phyloP scores from a whole-genome alignment of 2,113 vertebrate species.

The Aramus guarauna region DNA sequence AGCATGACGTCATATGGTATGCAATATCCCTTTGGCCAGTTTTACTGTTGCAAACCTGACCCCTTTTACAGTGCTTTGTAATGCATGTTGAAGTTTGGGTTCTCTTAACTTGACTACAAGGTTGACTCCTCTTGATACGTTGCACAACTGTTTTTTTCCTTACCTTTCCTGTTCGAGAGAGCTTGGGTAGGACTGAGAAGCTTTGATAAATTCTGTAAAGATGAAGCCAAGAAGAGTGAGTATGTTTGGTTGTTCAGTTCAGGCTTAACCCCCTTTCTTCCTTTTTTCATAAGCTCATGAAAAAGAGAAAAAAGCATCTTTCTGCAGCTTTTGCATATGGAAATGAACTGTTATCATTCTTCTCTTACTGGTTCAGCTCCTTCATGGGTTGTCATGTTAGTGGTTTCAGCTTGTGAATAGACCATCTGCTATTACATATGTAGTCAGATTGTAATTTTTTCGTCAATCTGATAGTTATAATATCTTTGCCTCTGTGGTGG shows the following conservation, averaged over 20 bases:
- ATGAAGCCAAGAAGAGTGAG: not conserved
- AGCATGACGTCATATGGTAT: too few species aligned
- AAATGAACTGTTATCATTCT: not conserved
- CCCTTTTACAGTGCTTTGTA: not conserved
- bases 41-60: not conserved
- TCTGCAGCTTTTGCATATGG: not conserved
- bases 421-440: not conserved
- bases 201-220: not conserved
- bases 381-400: not conserved
- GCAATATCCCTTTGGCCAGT: too few species aligned
- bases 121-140: not conserved
- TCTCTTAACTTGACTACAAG: not conserved
- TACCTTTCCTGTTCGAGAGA: not conserved
- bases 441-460: not conserved
- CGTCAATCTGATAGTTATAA: not conserved
- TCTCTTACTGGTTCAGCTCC: not conserved
- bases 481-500: not conserved
- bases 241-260: not conserved
- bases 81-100: not conserved
- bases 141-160: accelerated
- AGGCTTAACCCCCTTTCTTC: not conserved
- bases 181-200: not conserved
- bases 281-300: not conserved
- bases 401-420: not conserved
- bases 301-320: not conserved